Conservation (phyloP, 1,140 invertebrate species). For the Campoletis sonorensis region DNA sequence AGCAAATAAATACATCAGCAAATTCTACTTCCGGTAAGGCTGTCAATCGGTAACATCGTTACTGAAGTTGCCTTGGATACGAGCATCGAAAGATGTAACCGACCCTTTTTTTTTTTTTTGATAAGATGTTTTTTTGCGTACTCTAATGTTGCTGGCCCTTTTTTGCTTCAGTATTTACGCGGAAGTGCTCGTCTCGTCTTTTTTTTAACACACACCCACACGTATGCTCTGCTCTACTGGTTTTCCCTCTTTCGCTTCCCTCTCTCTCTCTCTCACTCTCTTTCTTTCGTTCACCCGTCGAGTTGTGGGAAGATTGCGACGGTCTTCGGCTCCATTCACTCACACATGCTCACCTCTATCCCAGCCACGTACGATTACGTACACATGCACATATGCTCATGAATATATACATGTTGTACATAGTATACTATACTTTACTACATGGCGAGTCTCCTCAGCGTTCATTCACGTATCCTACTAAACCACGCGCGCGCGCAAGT, state of each 20-base stretch:
- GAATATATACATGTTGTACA: background rate
- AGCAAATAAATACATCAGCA: background rate
- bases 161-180: background rate
- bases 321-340: conserved; percentile 60
- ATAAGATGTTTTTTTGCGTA: background rate
- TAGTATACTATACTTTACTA: background rate
- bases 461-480: conserved; percentile 64
- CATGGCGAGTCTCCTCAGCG: conserved; percentile 26
- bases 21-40: background rate
- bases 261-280: background rate
- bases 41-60: background rate
- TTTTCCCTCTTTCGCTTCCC: background rate
- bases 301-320: conserved; percentile 1
- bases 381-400: background rate
- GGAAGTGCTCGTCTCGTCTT: background rate
- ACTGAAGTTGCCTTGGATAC: background rate
- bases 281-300: background rate
- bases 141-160: background rate
- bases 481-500: conserved; percentile 54
- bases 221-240: background rate
- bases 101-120: background rate
- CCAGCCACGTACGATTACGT: conserved; percentile 3
- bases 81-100: background rate
- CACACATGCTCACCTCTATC: conserved; percentile 53
- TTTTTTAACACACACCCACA: background rate